Evolutionary conservation across 2,888 invertebrate species (phyloP).

Genomic region (Lycophotia porphyrea): DNA sequence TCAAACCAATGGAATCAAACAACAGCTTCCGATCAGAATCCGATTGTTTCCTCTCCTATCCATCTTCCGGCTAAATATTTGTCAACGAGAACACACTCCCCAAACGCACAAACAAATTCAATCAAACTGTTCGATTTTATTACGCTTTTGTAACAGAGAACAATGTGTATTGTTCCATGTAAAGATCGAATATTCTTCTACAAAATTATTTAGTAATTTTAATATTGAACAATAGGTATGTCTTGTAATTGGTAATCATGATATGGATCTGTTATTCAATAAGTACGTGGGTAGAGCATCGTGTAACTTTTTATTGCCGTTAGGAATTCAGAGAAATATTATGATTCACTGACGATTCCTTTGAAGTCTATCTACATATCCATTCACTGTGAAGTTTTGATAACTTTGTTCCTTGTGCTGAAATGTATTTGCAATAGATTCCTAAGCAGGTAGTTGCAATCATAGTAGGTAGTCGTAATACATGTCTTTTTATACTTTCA

Average conservation of each 20-base stretch:
- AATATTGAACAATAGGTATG: constrained; percentile 71
- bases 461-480: background rate
- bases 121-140: constrained; percentile 76
- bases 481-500: background rate
- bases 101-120: constrained; percentile 61
- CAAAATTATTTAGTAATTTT: constrained; percentile 76
- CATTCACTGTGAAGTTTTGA: constrained; percentile 4
- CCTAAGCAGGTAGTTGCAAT: background rate
- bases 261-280: constrained; percentile 74
- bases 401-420: background rate
- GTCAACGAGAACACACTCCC: constrained; percentile 77
- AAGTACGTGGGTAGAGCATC: constrained; percentile 56
- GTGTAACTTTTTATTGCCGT: constrained; percentile 47
- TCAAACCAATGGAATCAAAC: constrained; percentile 64
- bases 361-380: constrained; percentile 10
- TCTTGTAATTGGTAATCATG: constrained; percentile 71
- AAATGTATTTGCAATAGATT: background rate
- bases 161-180: constrained; percentile 83
- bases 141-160: constrained; percentile 80
- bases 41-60: constrained; percentile 71
- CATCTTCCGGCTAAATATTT: constrained; percentile 77
- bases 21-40: constrained; percentile 61
- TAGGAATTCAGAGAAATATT: constrained; percentile 31
- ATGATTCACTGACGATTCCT: constrained; percentile 35
- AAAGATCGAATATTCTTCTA: constrained; percentile 72